phyloP scores from a whole-genome alignment of 2,888 invertebrate species.

The Sycophila texana region DNA sequence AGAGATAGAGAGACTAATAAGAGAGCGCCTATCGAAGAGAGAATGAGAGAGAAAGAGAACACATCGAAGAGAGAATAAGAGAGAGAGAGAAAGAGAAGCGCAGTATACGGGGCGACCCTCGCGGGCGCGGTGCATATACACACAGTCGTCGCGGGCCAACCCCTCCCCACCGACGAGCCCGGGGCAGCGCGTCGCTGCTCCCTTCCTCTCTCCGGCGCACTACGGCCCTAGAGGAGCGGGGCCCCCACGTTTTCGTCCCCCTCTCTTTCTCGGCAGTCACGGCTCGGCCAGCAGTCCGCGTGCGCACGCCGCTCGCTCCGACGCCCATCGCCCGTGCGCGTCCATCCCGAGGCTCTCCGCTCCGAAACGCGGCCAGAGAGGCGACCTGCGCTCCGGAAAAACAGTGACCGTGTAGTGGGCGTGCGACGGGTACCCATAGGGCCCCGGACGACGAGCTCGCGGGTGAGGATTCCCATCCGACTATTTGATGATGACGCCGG shows the following conservation, averaged over 20 bases:
- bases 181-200: conserved; percentile 45
- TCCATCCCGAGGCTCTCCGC: too few species aligned
- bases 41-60: background rate
- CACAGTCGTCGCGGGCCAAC: conserved; percentile 61
- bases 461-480: background rate
- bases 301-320: conserved; percentile 12
- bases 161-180: conserved; percentile 62
- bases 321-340: too few species aligned
- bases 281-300: conserved; percentile 48
- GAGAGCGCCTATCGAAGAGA: too few species aligned
- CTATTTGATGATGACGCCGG: background rate
- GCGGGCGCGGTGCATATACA: conserved; percentile 8
- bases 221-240: conserved; percentile 58
- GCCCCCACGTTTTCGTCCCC: conserved; percentile 70
- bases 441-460: background rate
- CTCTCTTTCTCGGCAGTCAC: conserved; percentile 66
- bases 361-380: too few species aligned
- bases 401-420: too few species aligned
- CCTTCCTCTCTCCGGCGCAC: background rate
- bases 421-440: background rate
- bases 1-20: background rate
- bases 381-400: too few species aligned
- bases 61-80: background rate
- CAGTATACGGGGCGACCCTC: conserved; percentile 1
- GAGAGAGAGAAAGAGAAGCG: background rate